Evolutionary conservation across 2,113 vertebrate genomes (phyloP), one percentile per base, ranked within the genome.

Genomic region (Nematolebias whitei): DNA sequence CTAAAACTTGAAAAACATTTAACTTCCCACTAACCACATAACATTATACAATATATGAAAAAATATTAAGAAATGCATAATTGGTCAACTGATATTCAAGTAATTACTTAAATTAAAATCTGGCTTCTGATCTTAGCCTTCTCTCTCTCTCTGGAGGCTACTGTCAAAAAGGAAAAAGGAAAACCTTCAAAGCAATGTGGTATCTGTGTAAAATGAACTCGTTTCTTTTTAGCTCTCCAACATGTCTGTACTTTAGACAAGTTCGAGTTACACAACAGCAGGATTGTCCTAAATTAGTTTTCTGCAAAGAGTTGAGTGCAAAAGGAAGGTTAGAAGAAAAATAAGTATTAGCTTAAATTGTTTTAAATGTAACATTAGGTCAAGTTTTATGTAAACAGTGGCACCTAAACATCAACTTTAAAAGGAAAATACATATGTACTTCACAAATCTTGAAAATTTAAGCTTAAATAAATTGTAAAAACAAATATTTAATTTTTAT

Each of bases 111-210:
- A 26, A 45, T 39, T 61, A 35, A 68, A 68, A 50, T 23, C 26
- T 29, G 68, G 84, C n/a, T 56, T 65, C 3, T 81, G 24, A 77
- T 72, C 49, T 53, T n/a, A n/a, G n/a, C n/a, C n/a, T 63, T 74
- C 9, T 8, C 71, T 32, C 23, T 13, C 20, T 58, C 13, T 76
- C 70, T 44, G 2, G 44, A 71, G 68, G 67, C 29, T 41, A 39
- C 40, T 26, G 40, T 48, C 63, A 74, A 50, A 67, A 73, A 63
- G 61, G 57, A 77, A 69, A 40, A 38, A n/a, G 23, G 7, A 60
- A 64, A 41, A 54, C 47, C 51, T 75, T 85, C 52, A 79, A 78
- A 79, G 50, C 18, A 64, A 64, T 39, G 44, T 62, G 50, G 71
- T 19, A 49, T 71, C 71, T 61, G 70, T 71, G 80, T 35, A 66